Evolutionary conservation across 2,797 vertebrate species (phyloP).

Genomic region (Balearica regulorum): DNA sequence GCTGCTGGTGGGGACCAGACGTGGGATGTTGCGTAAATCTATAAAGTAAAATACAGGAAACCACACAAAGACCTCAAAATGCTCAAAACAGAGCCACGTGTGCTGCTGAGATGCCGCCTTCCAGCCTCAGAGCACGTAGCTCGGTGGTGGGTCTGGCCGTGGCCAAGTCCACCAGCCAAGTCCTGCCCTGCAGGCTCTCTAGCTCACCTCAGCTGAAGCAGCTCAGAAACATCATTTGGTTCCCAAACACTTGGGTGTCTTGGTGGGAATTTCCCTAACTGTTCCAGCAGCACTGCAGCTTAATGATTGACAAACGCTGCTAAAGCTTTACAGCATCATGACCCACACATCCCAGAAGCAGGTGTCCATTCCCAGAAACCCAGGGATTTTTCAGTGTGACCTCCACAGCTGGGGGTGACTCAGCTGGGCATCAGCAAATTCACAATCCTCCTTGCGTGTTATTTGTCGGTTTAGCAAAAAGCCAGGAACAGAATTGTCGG

Average conservation of each 20-base stretch:
- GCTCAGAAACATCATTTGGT: background rate
- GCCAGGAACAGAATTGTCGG: background rate
- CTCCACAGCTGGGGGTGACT: background rate
- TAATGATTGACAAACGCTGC: constrained; percentile 2
- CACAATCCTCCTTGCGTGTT: background rate
- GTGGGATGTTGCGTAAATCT: background rate
- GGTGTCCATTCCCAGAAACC: background rate
- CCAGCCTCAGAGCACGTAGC: fast-evolving
- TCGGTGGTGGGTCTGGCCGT: background rate
- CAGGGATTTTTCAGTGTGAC: background rate
- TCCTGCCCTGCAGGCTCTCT: background rate
- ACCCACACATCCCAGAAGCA: background rate
- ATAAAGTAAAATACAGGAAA: background rate
- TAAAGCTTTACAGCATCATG: constrained; percentile 21
- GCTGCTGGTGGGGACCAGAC: background rate
- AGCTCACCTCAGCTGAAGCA: background rate
- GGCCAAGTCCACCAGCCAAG: fast-evolving
- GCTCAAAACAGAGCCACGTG: background rate
- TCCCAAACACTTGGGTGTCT: background rate
- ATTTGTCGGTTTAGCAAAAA: background rate
- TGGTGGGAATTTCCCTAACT: background rate
- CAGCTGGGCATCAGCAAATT: background rate
- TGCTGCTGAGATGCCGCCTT: background rate
- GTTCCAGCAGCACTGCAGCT: background rate
- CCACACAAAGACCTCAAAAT: background rate